These are phyloP conservation scores for Laspeyria flexula DNA, from an alignment of 2,888 invertebrate species.

Conservation along the genomic window DNA sequence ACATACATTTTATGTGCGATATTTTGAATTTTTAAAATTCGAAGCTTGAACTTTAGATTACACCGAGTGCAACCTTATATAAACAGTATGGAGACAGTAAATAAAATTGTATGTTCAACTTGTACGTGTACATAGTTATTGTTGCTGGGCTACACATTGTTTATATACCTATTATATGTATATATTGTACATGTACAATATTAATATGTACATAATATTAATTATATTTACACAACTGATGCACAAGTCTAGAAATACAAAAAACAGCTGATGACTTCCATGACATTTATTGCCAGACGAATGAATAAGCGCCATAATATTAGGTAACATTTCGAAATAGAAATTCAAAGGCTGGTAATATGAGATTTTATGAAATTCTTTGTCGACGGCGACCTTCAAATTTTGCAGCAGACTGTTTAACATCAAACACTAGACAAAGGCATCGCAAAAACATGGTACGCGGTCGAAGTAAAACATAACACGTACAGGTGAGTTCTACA, in stretches of 20 bases:
- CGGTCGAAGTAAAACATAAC: conserved; percentile 40
- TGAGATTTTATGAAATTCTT: conserved; percentile 43
- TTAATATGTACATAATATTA: too few species aligned
- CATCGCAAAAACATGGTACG: conserved; percentile 44
- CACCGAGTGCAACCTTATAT: too few species aligned
- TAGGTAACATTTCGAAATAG: conserved; percentile 9
- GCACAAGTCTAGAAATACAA: conserved; percentile 7
- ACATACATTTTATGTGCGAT: background rate
- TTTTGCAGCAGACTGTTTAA: conserved; percentile 42
- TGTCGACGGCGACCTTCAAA: conserved; percentile 35
- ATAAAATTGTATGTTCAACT: background rate
- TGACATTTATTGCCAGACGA: background rate
- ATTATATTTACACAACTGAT: conserved; percentile 22
- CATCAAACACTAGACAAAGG: conserved; percentile 44
- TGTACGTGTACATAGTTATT: background rate
- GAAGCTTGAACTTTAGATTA: background rate
- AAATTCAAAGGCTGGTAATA: conserved; percentile 35
- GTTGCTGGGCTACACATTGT: too few species aligned
- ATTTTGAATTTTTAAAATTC: background rate
- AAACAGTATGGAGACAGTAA: background rate
- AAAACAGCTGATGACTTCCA: conserved; percentile 21
- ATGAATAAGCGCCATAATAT: background rate
- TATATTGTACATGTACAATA: too few species aligned
- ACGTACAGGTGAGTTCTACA: conserved; percentile 41
- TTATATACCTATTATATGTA: too few species aligned